Evolutionary conservation across 2,888 invertebrate genomes (phyloP), one percentile per base, ranked within the genome.

Genomic region (Ellobium chinense): DNA sequence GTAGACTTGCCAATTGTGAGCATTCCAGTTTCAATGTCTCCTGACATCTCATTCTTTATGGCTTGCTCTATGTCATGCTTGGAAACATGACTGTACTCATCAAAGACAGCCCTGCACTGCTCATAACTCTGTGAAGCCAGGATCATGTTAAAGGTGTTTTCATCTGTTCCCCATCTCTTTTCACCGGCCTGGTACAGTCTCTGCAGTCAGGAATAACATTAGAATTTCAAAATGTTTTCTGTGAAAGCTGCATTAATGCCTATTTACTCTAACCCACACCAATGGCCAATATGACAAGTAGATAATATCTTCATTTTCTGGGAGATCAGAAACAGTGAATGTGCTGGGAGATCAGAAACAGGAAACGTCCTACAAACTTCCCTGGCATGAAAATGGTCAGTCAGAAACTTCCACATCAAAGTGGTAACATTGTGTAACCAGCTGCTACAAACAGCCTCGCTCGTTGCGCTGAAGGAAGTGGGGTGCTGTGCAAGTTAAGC

Each of bases 71-170:
- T 88, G 78, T 89, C 88, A 46, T 87, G 82, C 36, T 90, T 89
- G 27, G 89, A 84, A 95, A 96, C 96, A 94, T 90, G 94, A 85
- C 96, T 96, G 92, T 96, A 98, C 91, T 97, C 97, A 80, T 96
- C 94, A 88, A 94, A 93, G 54, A 93, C 92, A 12, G 91, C 87
- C 91, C 97, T 95, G 87, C 98, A 94, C 92, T 98, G 98, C 91
- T 97, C 96, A 92, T 96, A 97, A 87, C 97, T 97, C 91, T 97
- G 95, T 78, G 96, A 90, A 5, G 92, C 91, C 80, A 93, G 84
- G 63, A 92, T 89, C 73, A 87, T 82, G 85, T 92, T 92, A 83
- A 93, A 93, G 75, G 87, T 87, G 31, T 91, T 91, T 83, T 92
- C 93, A 84, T 93, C 93, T 21, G 93, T 93, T 4, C 93, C 93